Percentiles rank a stretch among this genome's conserved stretches.
Conservation (phyloP, 1,140 invertebrate genomes). For the Heliothis virescens region DNA sequence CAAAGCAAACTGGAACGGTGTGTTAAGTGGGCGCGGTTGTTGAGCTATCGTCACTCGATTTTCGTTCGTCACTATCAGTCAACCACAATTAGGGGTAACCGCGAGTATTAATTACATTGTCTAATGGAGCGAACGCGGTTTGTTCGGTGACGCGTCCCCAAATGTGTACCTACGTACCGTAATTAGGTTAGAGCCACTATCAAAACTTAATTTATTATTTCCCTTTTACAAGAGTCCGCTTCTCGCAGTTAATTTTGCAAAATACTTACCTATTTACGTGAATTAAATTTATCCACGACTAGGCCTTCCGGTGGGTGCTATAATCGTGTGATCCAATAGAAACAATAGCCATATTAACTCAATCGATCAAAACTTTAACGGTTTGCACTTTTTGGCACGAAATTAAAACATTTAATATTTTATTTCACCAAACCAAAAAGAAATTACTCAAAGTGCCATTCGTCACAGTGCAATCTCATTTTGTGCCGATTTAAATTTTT, state of each 20-base stretch:
- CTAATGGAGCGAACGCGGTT: constrained; percentile 75
- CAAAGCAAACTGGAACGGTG: constrained; percentile 55
- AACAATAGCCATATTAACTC: background rate
- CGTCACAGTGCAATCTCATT: constrained; percentile 61
- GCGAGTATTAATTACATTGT: constrained; percentile 82
- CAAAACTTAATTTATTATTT: constrained; percentile 49
- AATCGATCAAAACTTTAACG: background rate
- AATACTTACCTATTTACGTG: background rate
- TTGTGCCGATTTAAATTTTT: constrained; percentile 59
- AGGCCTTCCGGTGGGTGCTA: background rate
- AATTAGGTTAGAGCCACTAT: constrained; percentile 59
- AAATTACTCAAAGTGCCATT: constrained; percentile 61
- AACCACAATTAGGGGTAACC: constrained; percentile 76
- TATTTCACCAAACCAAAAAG: constrained; percentile 38
- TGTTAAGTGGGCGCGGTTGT: constrained; percentile 70
- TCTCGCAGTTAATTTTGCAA: constrained; percentile 14
- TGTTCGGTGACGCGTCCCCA: constrained; percentile 65
- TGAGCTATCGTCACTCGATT: constrained; percentile 63
- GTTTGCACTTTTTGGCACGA: constrained; percentile 12
- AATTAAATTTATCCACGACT: background rate
- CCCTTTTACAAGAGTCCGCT: constrained; percentile 23
- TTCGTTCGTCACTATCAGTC: constrained; percentile 68
- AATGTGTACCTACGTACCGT: constrained; percentile 68
- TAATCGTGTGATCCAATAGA: background rate
- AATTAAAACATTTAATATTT: constrained; percentile 41